A percentile compares a stretch with the other conserved stretches of the same genome.
Evolutionary conservation across 2,888 invertebrate genomes (phyloP).

Genomic region (Nasonovia ribisnigri): DNA sequence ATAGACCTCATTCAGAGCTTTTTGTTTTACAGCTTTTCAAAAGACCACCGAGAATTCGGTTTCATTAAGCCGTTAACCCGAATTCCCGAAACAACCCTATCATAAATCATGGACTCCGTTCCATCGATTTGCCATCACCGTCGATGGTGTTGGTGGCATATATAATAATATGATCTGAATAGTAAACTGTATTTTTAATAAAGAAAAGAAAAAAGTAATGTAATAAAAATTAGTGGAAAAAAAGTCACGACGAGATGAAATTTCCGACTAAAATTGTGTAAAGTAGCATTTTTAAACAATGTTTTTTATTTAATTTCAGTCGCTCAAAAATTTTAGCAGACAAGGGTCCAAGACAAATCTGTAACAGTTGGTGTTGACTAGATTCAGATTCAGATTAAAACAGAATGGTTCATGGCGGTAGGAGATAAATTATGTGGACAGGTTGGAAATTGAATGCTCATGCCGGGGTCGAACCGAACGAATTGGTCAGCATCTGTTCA

Average conservation of each 20-base stretch:
- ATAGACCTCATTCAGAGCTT: slow-evolving; percentile 44
- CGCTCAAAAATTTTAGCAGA: not conserved
- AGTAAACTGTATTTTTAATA: not conserved
- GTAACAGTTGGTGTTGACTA: slow-evolving; percentile 51
- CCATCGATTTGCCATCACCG: slow-evolving; percentile 58
- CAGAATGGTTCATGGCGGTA: not conserved
- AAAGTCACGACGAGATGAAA: not conserved
- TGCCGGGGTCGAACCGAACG: not conserved
- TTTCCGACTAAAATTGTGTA: not conserved
- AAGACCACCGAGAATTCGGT: slow-evolving; percentile 54
- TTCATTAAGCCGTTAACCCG: slow-evolving; percentile 62
- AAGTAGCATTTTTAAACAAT: not conserved
- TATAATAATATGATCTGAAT: slow-evolving; percentile 11
- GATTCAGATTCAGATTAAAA: slow-evolving; percentile 36
- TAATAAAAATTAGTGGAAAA: not conserved
- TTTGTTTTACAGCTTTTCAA: slow-evolving; percentile 56
- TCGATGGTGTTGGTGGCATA: not conserved
- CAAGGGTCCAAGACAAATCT: not conserved
- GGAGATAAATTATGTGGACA: slow-evolving; percentile 50
- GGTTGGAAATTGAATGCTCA: slow-evolving; percentile 51
- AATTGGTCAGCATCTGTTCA: slow-evolving; percentile 43
- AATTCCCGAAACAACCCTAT: slow-evolving; percentile 40
- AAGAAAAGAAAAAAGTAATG: not conserved
- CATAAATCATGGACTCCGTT: slow-evolving; percentile 57
- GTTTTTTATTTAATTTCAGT: not conserved